Evolutionary conservation across 2,888 invertebrate species (phyloP).

Genomic region (Nephrotoma flavescens): DNA sequence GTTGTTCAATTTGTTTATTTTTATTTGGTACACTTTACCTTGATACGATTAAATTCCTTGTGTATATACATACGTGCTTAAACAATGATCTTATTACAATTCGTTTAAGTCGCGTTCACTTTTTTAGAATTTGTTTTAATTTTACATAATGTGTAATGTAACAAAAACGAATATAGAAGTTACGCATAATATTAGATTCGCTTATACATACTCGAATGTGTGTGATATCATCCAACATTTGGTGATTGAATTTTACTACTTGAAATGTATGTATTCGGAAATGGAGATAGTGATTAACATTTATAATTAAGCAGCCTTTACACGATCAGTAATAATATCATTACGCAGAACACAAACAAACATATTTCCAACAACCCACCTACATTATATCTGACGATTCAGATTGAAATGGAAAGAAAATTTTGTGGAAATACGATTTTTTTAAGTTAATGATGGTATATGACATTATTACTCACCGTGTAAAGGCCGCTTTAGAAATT

Average conservation of each 20-base stretch:
- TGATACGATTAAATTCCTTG: neutral
- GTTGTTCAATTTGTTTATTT: neutral
- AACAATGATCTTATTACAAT: neutral
- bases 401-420: too few relatives aligned
- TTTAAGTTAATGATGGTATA: too few relatives aligned
- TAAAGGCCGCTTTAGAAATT: too few relatives aligned
- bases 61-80: neutral
- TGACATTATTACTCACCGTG: too few relatives aligned
- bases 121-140: neutral
- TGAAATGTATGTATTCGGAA: neutral
- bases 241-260: neutral
- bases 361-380: too few relatives aligned
- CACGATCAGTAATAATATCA: too few relatives aligned
- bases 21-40: neutral
- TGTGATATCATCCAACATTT: neutral
- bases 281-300: neutral
- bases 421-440: too few relatives aligned
- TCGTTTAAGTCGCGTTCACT: neutral
- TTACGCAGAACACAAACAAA: too few relatives aligned
- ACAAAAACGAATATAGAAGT: too few relatives aligned
- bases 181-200: neutral
- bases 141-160: too few relatives aligned
- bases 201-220: neutral
- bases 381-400: too few relatives aligned
- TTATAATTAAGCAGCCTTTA: too few relatives aligned